Evolutionary conservation across 37 sponge, comb jelly and placozoan genomes (phyloP), one percentile per base, ranked within the genome.

Genomic region (Halisarca cf. caerulea): DNA sequence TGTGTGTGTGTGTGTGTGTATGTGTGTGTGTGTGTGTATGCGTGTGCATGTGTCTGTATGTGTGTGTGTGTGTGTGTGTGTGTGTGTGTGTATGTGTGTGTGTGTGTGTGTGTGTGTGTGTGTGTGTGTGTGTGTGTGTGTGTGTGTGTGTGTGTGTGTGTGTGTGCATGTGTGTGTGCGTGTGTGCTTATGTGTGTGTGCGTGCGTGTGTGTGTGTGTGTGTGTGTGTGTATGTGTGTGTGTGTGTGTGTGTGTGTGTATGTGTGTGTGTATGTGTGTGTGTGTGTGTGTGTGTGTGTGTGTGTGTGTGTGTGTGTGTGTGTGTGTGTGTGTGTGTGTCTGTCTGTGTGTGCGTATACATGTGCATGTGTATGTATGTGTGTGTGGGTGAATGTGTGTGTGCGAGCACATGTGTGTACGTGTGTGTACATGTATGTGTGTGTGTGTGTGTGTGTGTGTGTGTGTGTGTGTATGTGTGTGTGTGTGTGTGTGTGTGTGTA

Each of bases 51-150:
- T 62, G 64, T 62, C 18, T 62, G 64, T 62, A 23, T 62, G 64
- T 62, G 23, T 15, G 64, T 62, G 64, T 68, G 69, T 27, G 69
- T 6, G 69, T 68, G 69, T 68, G 33, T 27, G 30, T 6, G 69
- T 68, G 69, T 27, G 69, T 68, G 69, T 27, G 69, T 27, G 69
- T 68, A 1, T 68, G 69, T 27, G 69, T 62, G 69, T 68, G 69
- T 68, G 69, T 68, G 33, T 30, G 69, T 68, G 69, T 3, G 69
- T 6, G 33, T 68, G 69, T 27, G 4, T 6, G 69, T 68, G 69
- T 68, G 69, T 68, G 69, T 34, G 69, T 62, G 64, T 30, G 64
- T 23, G 64, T 62, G 55, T 79, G 57, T 79, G 44, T 79, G 53
- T 47, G 44, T n/a, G 57, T 79, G 55, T 51, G 33, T 53, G 35